Evolutionary conservation across 2,888 invertebrate species (phyloP), one percentile per base, ranked within the genome.

Genomic region (Cantharis lateralis): DNA sequence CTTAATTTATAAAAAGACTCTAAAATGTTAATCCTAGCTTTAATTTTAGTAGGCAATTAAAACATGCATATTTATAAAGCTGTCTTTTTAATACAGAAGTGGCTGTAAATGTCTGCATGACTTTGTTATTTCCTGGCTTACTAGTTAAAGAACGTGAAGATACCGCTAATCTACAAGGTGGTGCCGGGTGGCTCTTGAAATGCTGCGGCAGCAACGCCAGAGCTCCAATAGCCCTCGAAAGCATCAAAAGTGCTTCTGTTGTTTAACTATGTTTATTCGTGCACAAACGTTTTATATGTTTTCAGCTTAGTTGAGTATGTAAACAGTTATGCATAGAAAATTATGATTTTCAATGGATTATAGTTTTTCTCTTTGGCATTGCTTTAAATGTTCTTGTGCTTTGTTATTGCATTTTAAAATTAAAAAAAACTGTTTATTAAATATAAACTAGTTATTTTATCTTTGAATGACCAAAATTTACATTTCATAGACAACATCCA

Each of bases 231-330:
- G 80, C 82, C 81, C 83, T 83, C 81, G 79, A 81, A 80, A 80
- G 81, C 80, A 82, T 83, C 78, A 81, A 84, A 83, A 79, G 83
- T 82, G 82, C 83, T 85, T 81, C 81, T 82, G 78, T 81, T 80
- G 78, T 82, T 84, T 83, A 85, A 83, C 83, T 82, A 82, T 83
- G 83, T 83, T 84, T 84, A 85, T 84, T 84, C 83, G 81, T 82
- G 82, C 81, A 80, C 80, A 82, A 84, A 83, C 81, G 80, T 80
- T 81, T 81, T 72, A 66, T 71, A 68, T 32, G 71, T 70, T 68
- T 78, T 75, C 71, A 72, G 74, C 63, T 72, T 48, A 71, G 68
- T 72, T 73, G 69, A 66, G 69, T 72, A 66, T 73, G 75, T 73
- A 75, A 71, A 78, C 75, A 68, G 64, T 70, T 70, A 78, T 74